A percentile compares a stretch with the other conserved stretches of the same genome.
Conservation (phyloP, 2,888 invertebrate genomes). For the Eristalinus aeneus region DNA sequence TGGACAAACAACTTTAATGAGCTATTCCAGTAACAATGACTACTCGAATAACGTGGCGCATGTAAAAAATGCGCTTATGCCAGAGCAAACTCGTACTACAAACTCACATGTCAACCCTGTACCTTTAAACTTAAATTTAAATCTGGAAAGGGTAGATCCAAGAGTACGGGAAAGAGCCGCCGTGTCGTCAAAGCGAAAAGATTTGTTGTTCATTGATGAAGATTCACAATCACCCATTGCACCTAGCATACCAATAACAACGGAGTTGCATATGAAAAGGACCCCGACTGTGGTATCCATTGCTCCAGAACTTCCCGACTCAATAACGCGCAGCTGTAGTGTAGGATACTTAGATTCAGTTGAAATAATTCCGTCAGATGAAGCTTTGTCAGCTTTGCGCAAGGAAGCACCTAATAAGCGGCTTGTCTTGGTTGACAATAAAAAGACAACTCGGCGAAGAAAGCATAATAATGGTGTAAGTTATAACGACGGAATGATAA, state of each 20-base stretch:
- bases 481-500: background rate
- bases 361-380: conserved; percentile 88
- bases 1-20: conserved; percentile 85
- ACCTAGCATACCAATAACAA: conserved; percentile 33
- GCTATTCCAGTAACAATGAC: conserved; percentile 85
- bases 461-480: conserved; percentile 76
- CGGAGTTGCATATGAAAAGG: conserved; percentile 78
- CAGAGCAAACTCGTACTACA: conserved; percentile 81
- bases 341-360: conserved; percentile 93
- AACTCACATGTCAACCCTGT: conserved; percentile 80
- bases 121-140: conserved; percentile 83
- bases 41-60: conserved; percentile 85
- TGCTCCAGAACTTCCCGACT: conserved; percentile 84
- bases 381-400: conserved; percentile 86
- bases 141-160: conserved; percentile 81
- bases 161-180: conserved; percentile 71
- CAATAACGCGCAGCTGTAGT: conserved; percentile 92
- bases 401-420: conserved; percentile 88
- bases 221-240: conserved; percentile 81
- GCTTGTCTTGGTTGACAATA: conserved; percentile 87
- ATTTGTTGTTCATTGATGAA: conserved; percentile 88
- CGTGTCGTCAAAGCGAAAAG: conserved; percentile 81
- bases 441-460: conserved; percentile 82
- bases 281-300: conserved; percentile 86
- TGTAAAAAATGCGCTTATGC: conserved; percentile 86